Conservation (phyloP, 2,113 vertebrate species). For the Pseudonaja textilis region DNA sequence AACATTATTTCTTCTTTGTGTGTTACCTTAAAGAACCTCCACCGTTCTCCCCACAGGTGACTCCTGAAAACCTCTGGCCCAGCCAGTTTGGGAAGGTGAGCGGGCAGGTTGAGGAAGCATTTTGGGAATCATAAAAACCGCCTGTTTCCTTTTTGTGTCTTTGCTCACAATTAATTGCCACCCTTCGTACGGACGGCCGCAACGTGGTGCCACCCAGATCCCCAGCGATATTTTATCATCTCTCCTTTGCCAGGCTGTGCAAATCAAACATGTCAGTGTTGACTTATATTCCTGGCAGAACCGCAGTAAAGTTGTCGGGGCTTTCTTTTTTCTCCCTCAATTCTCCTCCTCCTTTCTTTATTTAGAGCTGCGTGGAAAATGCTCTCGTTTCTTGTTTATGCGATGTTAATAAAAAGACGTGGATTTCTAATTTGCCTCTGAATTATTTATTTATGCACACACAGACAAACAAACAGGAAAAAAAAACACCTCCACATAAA, state of each 20-base stretch:
- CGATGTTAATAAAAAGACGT: not conserved
- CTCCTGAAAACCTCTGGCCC: not conserved
- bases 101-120: not conserved
- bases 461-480: not conserved
- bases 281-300: not conserved
- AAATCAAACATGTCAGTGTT: not conserved
- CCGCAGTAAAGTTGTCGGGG: not conserved
- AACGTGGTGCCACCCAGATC: not conserved
- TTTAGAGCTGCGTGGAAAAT: not conserved
- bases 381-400: not conserved
- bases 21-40: not conserved
- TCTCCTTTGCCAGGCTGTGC: not conserved
- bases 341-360: no score
- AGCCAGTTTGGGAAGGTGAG: not conserved
- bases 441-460: not conserved
- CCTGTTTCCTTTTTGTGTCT: not conserved
- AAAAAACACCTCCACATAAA: not conserved
- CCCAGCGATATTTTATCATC: not conserved
- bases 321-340: not conserved
- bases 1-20: not conserved
- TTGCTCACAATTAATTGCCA: not conserved
- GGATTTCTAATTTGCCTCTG: not conserved
- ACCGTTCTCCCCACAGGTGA: not conserved
- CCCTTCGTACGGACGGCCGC: not conserved
- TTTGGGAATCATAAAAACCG: no score